Evolutionary conservation across 2,888 invertebrate species (phyloP).

Genomic region (Dasypolia templi): DNA sequence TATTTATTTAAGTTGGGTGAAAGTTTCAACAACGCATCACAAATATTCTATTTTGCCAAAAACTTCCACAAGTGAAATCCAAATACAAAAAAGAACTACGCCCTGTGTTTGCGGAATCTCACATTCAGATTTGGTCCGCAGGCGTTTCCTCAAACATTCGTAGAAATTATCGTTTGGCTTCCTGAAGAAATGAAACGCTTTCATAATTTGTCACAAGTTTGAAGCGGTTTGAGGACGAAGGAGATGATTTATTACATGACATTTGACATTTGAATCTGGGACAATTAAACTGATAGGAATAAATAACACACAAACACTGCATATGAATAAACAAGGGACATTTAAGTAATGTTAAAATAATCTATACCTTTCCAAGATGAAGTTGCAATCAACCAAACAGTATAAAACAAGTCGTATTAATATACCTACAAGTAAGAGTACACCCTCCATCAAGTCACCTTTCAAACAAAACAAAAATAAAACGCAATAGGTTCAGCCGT

Average conservation of each 20-base stretch:
- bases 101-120: slow-evolving; percentile 46
- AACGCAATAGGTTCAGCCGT: no score
- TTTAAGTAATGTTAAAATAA: background rate
- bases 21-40: background rate
- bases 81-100: slow-evolving; percentile 27
- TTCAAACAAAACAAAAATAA: no score
- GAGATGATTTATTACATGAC: slow-evolving; percentile 27
- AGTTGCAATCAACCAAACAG: background rate
- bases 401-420: background rate
- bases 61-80: background rate
- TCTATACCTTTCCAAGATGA: background rate
- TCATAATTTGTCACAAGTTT: slow-evolving; percentile 58
- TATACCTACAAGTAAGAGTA: background rate
- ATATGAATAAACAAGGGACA: no score
- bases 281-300: no score
- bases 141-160: slow-evolving; percentile 45
- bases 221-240: slow-evolving; percentile 4
- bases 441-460: no score
- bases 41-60: background rate
- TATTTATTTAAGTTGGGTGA: background rate
- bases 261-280: slow-evolving; percentile 26
- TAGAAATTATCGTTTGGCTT: slow-evolving; percentile 56
- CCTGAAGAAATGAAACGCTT: slow-evolving; percentile 64
- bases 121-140: slow-evolving; percentile 41
- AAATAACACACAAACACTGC: no score